Conservation (phyloP, 2,113 vertebrate species). For the Mobula birostris region DNA sequence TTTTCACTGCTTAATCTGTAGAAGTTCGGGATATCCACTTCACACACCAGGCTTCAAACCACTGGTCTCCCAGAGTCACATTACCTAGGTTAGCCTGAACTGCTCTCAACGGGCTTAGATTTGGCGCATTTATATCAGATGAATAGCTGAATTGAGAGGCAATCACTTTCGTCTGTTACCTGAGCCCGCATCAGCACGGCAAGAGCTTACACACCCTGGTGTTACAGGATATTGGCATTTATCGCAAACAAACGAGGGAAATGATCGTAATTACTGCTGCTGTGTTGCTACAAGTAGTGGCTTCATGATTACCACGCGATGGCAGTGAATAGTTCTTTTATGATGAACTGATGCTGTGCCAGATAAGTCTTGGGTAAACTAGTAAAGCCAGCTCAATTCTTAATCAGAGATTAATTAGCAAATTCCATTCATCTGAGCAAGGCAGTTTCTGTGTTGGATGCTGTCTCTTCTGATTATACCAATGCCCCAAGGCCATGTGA, state of each 20-base stretch:
- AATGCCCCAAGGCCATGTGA: background rate
- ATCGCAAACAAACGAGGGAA: slow-evolving; percentile 25
- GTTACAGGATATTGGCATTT: slow-evolving; percentile 33
- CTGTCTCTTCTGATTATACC: background rate
- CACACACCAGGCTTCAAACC: background rate
- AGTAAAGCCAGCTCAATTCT: background rate
- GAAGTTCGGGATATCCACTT: background rate
- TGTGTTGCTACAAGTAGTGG: slow-evolving; percentile 27
- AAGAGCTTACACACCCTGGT: background rate
- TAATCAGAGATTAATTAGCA: slow-evolving; percentile 27
- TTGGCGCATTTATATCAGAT: background rate
- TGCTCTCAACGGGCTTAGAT: background rate
- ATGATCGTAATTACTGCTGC: slow-evolving; percentile 6
- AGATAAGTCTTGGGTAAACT: slow-evolving; percentile 23
- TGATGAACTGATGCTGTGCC: slow-evolving; percentile 8
- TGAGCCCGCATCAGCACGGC: background rate
- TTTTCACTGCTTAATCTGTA: background rate
- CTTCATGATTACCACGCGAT: slow-evolving; percentile 3
- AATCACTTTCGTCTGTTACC: background rate
- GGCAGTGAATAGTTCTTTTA: slow-evolving; percentile 25
- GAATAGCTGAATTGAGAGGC: background rate
- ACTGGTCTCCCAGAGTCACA: background rate
- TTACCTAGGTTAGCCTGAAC: background rate
- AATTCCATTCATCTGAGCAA: slow-evolving; percentile 33
- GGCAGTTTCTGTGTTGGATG: background rate